Evolutionary conservation across 2,888 invertebrate genomes (phyloP), one percentile per base, ranked within the genome.

Genomic region (Volucella zonaria): DNA sequence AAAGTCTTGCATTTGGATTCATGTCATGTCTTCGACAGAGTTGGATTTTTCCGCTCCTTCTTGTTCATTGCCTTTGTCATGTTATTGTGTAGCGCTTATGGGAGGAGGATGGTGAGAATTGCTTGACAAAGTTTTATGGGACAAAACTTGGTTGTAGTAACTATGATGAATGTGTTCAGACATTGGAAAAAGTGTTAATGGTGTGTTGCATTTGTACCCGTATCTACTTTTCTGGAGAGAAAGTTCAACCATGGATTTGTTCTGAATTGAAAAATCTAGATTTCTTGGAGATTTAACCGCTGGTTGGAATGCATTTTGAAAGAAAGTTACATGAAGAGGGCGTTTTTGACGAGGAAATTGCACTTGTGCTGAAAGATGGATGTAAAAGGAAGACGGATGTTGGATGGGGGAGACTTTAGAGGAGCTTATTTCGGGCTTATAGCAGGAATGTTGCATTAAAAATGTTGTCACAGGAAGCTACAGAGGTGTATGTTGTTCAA

Each of bases 111-210:
- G 9, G 15, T 61, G 38, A n/a, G 31, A 54, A 62, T 38, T 8
- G 11, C 18, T 49, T 51, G 31, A 15, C 14, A 52, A 71, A 61
- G 42, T 40, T 42, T 49, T 23, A 31, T 4, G 43, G 56, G 18
- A 51, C 11, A 14, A 23, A 12, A 0, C 14, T 61, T 14, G 6
- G 6, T 45, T 10, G 15, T n/a, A 42, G 51, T 40, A 51, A 45
- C 23, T 47, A 18, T 8, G 66, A 43, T 49, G 66, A 58, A 59
- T 59, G 58, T 58, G 51, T 40, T 10, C 58, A 66, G 58, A 59
- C 49, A 47, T 23, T 12, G 38, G 42, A 52, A 51, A 76, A 59
- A 67, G 75, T 76, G 67, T 67, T 75, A 75, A 75, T 75, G 31
- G 31, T 31, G 64, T 23, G 45, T 75, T 66, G 56, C 49, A 58